Conservation (phyloP, 2,113 vertebrate species). For the Pseudolaguvia tuberculata region DNA sequence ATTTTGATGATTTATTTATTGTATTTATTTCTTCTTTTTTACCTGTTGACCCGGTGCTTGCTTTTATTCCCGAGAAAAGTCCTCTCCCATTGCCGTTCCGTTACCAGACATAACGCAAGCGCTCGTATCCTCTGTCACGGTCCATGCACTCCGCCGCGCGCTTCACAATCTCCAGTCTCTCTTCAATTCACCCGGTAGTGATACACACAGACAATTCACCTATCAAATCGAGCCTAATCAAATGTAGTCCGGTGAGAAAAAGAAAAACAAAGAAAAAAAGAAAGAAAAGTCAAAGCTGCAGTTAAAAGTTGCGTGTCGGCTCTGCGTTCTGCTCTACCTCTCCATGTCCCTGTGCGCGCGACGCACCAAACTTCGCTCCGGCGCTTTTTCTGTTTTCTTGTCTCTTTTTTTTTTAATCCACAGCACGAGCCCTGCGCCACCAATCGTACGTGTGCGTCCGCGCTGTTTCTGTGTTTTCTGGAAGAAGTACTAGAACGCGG, state of each 20-base stretch:
- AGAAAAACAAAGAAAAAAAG: not conserved
- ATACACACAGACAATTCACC: not conserved
- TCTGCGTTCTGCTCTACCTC: conserved; percentile 25
- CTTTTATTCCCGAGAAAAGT: conserved; percentile 60
- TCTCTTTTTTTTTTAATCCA: not conserved
- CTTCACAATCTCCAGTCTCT: conserved; percentile 11
- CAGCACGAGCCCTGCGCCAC: not conserved
- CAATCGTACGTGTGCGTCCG: not conserved
- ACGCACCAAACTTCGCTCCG: conserved; percentile 39
- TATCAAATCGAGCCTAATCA: not conserved
- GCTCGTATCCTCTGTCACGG: conserved; percentile 59
- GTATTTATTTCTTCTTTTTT: conserved; percentile 20
- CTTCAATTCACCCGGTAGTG: not conserved
- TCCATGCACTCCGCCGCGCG: conserved; percentile 27
- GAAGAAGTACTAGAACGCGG: not conserved
- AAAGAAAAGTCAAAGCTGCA: conserved; percentile 11
- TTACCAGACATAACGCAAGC: conserved; percentile 58
- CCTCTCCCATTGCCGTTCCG: conserved; percentile 65
- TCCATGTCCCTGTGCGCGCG: conserved; percentile 28
- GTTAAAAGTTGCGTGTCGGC: conserved; percentile 42
- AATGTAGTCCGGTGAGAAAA: not conserved
- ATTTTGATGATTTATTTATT: too few relatives aligned
- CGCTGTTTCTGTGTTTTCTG: not conserved
- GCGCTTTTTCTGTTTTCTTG: not conserved
- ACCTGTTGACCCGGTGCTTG: conserved; percentile 70